Percentiles rank a stretch among this genome's conserved stretches.
phyloP scores from a whole-genome alignment of 2,113 vertebrate genomes.

The Parotia lawesii region DNA sequence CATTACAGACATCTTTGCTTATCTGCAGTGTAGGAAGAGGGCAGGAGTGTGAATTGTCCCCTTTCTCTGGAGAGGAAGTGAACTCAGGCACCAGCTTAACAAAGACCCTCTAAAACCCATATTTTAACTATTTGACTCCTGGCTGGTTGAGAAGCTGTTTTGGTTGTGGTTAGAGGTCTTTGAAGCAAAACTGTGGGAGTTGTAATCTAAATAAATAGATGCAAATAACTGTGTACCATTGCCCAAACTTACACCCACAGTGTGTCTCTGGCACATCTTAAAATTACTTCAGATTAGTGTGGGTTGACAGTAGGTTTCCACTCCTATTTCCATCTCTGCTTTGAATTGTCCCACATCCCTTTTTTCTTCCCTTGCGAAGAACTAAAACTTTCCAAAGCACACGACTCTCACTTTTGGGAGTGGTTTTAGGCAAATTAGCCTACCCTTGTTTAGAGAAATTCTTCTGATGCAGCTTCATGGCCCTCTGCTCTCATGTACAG shows the following conservation, averaged over 20 bases:
- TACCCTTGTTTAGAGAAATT: neutral
- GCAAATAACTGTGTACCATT: neutral
- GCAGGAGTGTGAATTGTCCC: slow-evolving; percentile 43
- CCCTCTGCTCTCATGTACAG: neutral
- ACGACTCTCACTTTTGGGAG: neutral
- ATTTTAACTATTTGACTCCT: slow-evolving; percentile 23
- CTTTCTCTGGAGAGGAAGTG: slow-evolving; percentile 38
- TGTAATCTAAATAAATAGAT: neutral
- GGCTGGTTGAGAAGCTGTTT: neutral
- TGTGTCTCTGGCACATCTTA: neutral
- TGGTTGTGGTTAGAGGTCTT: neutral
- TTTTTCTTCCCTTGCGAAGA: neutral
- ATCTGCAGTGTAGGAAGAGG: slow-evolving; percentile 34
- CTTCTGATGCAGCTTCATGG: neutral
- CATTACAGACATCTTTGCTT: slow-evolving; percentile 2
- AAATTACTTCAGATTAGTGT: neutral
- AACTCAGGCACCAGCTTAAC: slow-evolving; percentile 21
- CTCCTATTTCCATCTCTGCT: neutral
- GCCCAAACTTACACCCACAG: neutral
- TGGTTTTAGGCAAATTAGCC: neutral
- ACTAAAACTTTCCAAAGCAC: neutral
- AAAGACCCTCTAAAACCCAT: neutral
- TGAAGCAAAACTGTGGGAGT: neutral
- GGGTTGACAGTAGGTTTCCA: fast-evolving
- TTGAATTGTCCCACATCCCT: neutral